Conservation (phyloP, 2,888 invertebrate genomes). For the Drosophila quinaria region DNA sequence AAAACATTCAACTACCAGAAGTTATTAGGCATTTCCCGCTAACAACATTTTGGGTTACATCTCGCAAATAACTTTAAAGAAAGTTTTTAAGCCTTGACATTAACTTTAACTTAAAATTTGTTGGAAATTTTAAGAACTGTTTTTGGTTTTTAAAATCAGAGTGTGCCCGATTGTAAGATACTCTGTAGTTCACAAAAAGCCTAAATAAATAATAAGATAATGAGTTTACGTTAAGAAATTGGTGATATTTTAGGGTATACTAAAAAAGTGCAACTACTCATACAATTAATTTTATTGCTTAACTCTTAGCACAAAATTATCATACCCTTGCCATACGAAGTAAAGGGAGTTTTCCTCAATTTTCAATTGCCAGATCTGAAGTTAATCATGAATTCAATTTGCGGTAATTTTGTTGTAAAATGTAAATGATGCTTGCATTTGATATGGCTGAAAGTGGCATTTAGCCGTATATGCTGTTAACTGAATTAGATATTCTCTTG, state of each 20-base stretch:
- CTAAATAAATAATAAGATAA: too few species aligned
- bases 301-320: background rate
- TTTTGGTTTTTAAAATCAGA: background rate
- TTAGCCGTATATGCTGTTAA: slow-evolving; percentile 6
- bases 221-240: too few species aligned
- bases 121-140: background rate
- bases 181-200: background rate
- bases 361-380: background rate
- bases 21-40: slow-evolving; percentile 12
- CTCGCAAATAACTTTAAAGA: background rate
- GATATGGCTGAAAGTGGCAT: slow-evolving; percentile 1
- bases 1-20: slow-evolving; percentile 1
- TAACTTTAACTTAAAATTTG: background rate
- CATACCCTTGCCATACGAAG: background rate
- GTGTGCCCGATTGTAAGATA: background rate
- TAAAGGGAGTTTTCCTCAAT: background rate
- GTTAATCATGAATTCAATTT: slow-evolving; percentile 14
- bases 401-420: slow-evolving; percentile 1
- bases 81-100: background rate
- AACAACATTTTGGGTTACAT: background rate
- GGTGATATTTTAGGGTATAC: too few species aligned
- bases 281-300: too few species aligned
- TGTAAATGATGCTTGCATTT: slow-evolving; percentile 6
- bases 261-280: too few species aligned
- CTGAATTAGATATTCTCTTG: slow-evolving; percentile 22